These are phyloP conservation scores for Penelope pileata DNA, from an alignment of 2,113 vertebrate genomes.

Conservation along the genomic window DNA sequence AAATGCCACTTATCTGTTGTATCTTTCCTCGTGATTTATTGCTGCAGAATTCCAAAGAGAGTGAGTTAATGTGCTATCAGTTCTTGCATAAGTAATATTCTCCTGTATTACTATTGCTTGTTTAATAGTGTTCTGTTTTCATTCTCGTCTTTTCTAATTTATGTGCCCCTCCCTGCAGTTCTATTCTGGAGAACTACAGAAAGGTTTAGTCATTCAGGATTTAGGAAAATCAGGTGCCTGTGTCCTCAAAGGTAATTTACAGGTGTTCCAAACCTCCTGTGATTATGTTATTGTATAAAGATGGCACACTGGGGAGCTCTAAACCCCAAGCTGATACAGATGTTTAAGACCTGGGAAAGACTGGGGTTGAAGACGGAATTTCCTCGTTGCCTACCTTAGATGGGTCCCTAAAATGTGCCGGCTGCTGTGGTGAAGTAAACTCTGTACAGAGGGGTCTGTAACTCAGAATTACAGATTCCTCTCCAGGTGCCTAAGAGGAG, in stretches of 20 bases:
- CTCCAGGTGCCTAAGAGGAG: not conserved
- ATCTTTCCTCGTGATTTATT: not conserved
- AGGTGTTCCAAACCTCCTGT: not conserved
- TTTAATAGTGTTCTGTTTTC: conserved; percentile 17
- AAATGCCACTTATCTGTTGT: not conserved
- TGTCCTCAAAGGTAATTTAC: not conserved
- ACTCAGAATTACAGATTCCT: not conserved
- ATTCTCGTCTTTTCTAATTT: not conserved
- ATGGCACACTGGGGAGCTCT: not conserved
- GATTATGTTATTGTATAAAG: not conserved
- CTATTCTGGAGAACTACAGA: not conserved
- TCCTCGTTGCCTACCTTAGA: not conserved
- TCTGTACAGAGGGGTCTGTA: not conserved
- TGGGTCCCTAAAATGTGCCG: not conserved
- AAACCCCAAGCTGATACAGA: not conserved
- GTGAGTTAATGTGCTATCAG: not conserved
- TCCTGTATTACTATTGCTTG: not conserved
- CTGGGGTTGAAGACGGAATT: not conserved
- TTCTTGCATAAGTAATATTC: not conserved
- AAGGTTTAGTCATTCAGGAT: not conserved
- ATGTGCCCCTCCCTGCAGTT: not conserved
- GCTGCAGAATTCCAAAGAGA: not conserved
- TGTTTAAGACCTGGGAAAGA: not conserved
- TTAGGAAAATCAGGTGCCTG: not conserved
- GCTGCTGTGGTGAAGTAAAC: not conserved